Evolutionary conservation across 2,888 invertebrate genomes (phyloP).

Genomic region (Hirtodrosophila trivittata): DNA sequence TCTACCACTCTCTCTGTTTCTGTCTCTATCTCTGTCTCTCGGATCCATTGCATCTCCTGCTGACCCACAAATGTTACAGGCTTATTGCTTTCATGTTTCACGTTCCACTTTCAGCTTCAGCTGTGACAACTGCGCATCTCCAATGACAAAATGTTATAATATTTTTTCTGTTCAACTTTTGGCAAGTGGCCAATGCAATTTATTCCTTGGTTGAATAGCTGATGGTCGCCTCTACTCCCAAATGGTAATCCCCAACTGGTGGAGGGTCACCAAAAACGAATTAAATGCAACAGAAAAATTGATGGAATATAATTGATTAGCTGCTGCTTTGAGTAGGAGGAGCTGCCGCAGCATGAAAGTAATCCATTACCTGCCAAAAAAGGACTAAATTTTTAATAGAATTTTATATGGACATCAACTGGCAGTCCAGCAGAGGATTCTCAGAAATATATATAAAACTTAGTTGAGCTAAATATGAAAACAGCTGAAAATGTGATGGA

Average conservation of each 20-base stretch:
- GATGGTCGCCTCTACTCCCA: slow-evolving; percentile 2
- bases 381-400: not conserved
- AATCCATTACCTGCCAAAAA: not conserved
- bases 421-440: too few relatives aligned
- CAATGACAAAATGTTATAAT: slow-evolving; percentile 53
- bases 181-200: slow-evolving; percentile 52
- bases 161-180: slow-evolving; percentile 25
- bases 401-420: too few relatives aligned
- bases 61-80: slow-evolving; percentile 66
- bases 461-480: too few relatives aligned
- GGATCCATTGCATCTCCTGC: slow-evolving; percentile 2
- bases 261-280: slow-evolving; percentile 41
- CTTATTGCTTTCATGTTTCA: slow-evolving; percentile 69
- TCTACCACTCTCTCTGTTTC: not conserved
- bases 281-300: slow-evolving; percentile 28
- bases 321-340: not conserved
- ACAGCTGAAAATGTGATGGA: too few relatives aligned
- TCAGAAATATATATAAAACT: too few relatives aligned
- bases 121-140: slow-evolving; percentile 48
- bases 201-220: slow-evolving; percentile 4
- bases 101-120: slow-evolving; percentile 52
- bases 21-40: not conserved
- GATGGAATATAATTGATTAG: slow-evolving; percentile 37
- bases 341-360: not conserved
- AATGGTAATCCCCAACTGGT: slow-evolving; percentile 10